phyloP scores from a whole-genome alignment of 23 tunicate species.

The Ascidia mentula region DNA sequence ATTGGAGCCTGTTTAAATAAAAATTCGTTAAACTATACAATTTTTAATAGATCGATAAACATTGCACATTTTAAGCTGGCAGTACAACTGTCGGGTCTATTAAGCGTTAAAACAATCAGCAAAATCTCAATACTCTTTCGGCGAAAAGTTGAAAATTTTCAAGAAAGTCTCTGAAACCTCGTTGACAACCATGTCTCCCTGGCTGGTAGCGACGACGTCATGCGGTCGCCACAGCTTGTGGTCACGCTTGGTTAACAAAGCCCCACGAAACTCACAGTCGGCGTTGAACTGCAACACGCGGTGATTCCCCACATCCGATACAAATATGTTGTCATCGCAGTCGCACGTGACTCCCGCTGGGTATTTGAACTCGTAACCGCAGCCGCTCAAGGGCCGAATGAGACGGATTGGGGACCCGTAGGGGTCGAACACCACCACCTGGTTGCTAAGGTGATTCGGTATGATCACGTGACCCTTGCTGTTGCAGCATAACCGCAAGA shows the following conservation, averaged over 20 bases:
- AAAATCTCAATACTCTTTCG: background rate
- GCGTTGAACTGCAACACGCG: background rate
- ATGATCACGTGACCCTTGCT: conserved; percentile 45
- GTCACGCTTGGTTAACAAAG: conserved; percentile 36
- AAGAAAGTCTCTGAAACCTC: conserved; percentile 31
- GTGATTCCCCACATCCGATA: conserved; percentile 58
- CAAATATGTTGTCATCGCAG: conserved; percentile 52
- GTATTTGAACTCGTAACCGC: conserved; percentile 38
- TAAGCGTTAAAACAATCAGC: no score
- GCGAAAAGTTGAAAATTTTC: conserved; percentile 17
- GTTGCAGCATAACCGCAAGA: conserved; percentile 20
- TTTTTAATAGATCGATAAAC: no score
- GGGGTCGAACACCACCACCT: conserved; percentile 60
- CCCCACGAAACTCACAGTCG: conserved; percentile 35
- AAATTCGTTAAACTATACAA: no score
- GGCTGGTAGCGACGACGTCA: conserved; percentile 43
- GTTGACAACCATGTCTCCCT: conserved; percentile 22
- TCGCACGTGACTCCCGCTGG: conserved; percentile 78
- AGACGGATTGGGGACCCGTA: conserved; percentile 20
- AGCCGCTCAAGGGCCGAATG: conserved; percentile 34
- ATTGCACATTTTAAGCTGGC: no score
- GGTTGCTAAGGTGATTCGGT: conserved; percentile 60
- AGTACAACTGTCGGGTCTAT: no score
- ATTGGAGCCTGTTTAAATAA: no score
- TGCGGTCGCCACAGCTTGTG: conserved; percentile 64